phyloP scores from a whole-genome alignment of 2,113 vertebrate genomes.

The Reinhardtius hippoglossoides region DNA sequence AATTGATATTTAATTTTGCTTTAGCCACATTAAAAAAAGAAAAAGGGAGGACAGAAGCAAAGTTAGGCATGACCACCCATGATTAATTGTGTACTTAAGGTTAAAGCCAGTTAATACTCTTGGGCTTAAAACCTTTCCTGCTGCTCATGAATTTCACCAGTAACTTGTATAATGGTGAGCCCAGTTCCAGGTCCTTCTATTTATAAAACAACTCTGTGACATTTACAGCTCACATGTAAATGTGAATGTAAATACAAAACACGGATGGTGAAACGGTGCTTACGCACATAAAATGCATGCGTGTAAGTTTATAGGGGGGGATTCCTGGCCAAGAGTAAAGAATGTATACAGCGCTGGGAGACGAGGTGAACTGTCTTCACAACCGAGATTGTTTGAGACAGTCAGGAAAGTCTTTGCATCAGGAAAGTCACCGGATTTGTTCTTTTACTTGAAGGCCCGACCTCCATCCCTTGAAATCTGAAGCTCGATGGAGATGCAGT shows the following conservation, averaged over 20 bases:
- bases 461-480: neutral
- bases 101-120: too few species aligned
- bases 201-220: conserved; percentile 1
- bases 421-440: neutral
- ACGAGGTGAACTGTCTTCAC: too few species aligned
- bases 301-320: conserved; percentile 27
- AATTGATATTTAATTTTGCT: too few species aligned
- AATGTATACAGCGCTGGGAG: conserved; percentile 5
- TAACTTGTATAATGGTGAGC: too few species aligned
- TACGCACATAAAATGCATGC: conserved; percentile 1
- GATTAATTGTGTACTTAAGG: too few species aligned
- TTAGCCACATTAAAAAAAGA: too few species aligned
- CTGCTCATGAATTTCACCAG: too few species aligned
- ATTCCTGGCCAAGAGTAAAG: conserved; percentile 6
- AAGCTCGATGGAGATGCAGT: neutral
- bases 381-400: too few species aligned
- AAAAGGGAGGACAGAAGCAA: too few species aligned
- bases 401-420: too few species aligned
- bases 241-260: conserved; percentile 30
- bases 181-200: neutral
- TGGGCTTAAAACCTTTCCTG: too few species aligned
- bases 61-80: too few species aligned
- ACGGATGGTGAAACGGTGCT: conserved; percentile 6
- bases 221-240: conserved; percentile 21
- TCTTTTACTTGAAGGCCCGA: neutral